phyloP scores from a whole-genome alignment of 1,140 invertebrate species.

The Temnothorax longispinosus region DNA sequence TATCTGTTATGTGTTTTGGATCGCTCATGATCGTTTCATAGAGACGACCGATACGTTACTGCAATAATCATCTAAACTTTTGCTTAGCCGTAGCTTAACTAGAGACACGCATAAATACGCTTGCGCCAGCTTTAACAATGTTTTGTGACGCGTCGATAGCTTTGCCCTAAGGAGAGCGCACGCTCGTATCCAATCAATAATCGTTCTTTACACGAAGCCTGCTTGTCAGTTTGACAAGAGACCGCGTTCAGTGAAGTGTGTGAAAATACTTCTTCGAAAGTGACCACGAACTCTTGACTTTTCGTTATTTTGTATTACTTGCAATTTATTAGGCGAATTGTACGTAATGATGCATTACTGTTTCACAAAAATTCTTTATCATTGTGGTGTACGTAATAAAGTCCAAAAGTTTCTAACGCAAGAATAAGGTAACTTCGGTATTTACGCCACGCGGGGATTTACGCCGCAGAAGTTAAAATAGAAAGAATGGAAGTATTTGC shows the following conservation, averaged over 20 bases:
- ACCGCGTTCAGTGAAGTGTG: background rate
- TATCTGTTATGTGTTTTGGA: too few species aligned
- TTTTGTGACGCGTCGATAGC: background rate
- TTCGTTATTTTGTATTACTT: background rate
- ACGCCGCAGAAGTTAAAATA: too few species aligned
- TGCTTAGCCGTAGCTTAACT: too few species aligned
- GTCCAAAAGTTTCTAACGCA: too few species aligned
- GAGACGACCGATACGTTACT: background rate
- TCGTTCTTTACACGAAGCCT: background rate
- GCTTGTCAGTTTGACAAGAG: background rate
- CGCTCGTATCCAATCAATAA: slow-evolving; percentile 1
- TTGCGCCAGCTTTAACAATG: slow-evolving; percentile 8
- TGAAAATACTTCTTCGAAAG: background rate
- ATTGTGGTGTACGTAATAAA: too few species aligned
- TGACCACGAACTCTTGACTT: background rate
- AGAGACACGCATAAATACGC: background rate
- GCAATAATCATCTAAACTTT: background rate
- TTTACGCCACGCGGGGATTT: too few species aligned
- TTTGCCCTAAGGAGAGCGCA: background rate
- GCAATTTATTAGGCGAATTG: background rate
- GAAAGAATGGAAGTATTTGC: too few species aligned
- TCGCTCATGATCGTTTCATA: too few species aligned
- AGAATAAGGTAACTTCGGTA: too few species aligned
- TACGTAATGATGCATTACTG: background rate
- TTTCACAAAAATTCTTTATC: background rate